These are phyloP conservation scores for Pithys albifrons DNA, from an alignment of 2,113 vertebrate genomes.

Conservation along the genomic window DNA sequence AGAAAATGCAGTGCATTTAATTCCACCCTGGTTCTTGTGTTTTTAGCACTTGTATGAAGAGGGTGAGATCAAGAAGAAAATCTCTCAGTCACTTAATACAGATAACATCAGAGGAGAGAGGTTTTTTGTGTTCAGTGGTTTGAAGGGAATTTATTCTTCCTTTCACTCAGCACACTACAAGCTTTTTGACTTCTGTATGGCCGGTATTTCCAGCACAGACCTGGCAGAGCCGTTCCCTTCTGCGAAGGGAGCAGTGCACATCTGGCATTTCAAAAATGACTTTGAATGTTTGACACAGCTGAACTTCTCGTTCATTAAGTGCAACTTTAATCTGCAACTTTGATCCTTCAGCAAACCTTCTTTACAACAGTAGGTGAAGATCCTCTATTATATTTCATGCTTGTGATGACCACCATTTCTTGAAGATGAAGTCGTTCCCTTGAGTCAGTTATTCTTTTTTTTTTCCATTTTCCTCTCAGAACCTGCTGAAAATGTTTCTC, in stretches of 20 bases:
- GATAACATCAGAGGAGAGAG: slow-evolving; percentile 19
- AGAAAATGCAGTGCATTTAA: slow-evolving; percentile 28
- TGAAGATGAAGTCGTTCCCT: not conserved
- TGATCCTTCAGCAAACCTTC: slow-evolving; percentile 1
- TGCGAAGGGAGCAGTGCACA: not conserved
- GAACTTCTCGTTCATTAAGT: slow-evolving; percentile 50
- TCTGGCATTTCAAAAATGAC: slow-evolving; percentile 36
- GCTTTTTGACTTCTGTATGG: not conserved
- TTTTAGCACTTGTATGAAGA: slow-evolving; percentile 33
- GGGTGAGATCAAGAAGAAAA: slow-evolving; percentile 34
- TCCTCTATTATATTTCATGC: slow-evolving; percentile 21
- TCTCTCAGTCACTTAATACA: slow-evolving; percentile 8
- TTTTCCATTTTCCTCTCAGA: not conserved
- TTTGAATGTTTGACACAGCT: slow-evolving; percentile 35
- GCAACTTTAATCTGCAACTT: slow-evolving; percentile 19
- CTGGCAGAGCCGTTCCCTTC: not conserved
- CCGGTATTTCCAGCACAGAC: not conserved
- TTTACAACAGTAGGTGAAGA: not conserved
- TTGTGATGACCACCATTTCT: not conserved
- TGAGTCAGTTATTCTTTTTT: not conserved
- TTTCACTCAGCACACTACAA: not conserved
- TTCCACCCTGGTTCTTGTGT: not conserved
- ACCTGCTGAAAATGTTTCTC: not conserved
- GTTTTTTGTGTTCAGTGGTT: not conserved
- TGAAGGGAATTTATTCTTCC: slow-evolving; percentile 39